Base-by-base conservation (phyloP, 2,113 vertebrate species). In the Corynorhinus townsendii region DNA sequence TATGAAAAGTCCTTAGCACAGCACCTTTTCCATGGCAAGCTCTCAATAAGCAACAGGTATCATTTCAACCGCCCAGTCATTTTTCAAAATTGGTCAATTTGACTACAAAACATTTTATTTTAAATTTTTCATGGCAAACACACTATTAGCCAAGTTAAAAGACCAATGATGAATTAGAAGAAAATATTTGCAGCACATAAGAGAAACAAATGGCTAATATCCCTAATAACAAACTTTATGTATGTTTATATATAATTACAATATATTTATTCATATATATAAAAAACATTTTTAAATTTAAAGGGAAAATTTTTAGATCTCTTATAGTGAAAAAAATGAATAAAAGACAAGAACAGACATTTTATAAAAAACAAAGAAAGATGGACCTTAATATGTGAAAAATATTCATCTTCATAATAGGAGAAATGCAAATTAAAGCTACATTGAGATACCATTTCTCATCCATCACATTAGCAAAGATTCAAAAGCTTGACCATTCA, bases 81-180 rank as follows among this genome's bases (percentile, higher is more conserved):
- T 14, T n/a, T 47, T 87, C 49, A 84, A 5, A 49, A 76, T 16
- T 62, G 8, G 76, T n/a, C 83, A 77, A 73, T 80, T 7, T 43
- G 38, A 95, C 14, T 22, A 86, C 5, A 64, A 19, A 80, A 71
- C 54, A 81, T n/a, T 15, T 72, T 62, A 15, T 56, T 69, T 76
- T 86, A 90, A 92, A 76, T 33, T 84, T 47, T 72, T 68, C 52
- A 86, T 43, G 33, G 76, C 64, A 95, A 93, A 88, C 8, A 76
- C 10, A 75, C 22, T 59, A 82, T 43, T 73, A 82, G 49, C 54
- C 28, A 52, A 69, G 69, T 76, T 93, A 35, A 38, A 73, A 71
- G 33, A 76, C n/a, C n/a, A 28, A 45, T 73, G 22, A 90, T 28
- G 11, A 89, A 20, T 43, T 72, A 52, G 64, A 94, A 66, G 26